phyloP scores from a whole-genome alignment of 2,888 invertebrate species.

The Melanostoma scalare region DNA sequence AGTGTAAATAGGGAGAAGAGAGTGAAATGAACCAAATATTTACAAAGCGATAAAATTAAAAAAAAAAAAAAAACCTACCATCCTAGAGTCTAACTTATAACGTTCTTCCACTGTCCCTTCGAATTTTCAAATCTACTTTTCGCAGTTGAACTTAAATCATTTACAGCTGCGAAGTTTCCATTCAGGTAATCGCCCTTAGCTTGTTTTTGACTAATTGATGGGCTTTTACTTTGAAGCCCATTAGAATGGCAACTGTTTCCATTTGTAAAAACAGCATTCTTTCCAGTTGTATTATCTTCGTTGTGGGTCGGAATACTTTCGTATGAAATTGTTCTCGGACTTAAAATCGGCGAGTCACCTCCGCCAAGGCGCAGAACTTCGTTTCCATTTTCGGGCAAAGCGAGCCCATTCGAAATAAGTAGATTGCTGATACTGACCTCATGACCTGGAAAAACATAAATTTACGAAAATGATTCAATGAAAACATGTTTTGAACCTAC shows the following conservation, averaged over 20 bases:
- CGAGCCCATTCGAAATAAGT: slow-evolving; percentile 79
- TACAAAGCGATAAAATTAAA: slow-evolving; percentile 30
- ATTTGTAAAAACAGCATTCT: slow-evolving; percentile 48
- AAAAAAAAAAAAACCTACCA: slow-evolving; percentile 4
- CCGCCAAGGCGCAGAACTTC: slow-evolving; percentile 72
- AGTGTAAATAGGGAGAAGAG: not conserved
- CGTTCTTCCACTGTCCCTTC: slow-evolving; percentile 66
- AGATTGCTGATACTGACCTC: slow-evolving; percentile 80
- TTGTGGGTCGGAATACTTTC: slow-evolving; percentile 70
- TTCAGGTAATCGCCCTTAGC: slow-evolving; percentile 48
- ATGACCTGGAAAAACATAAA: slow-evolving; percentile 71
- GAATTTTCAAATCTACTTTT: slow-evolving; percentile 57
- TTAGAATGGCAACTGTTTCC: slow-evolving; percentile 39
- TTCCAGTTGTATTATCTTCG: slow-evolving; percentile 54
- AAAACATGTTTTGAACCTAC: slow-evolving; percentile 77
- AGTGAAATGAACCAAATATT: slow-evolving; percentile 41
- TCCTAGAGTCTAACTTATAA: slow-evolving; percentile 53
- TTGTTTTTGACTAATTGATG: slow-evolving; percentile 47
- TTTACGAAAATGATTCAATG: not conserved
- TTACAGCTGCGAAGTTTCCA: slow-evolving; percentile 45
- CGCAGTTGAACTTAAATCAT: slow-evolving; percentile 46
- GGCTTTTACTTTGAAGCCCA: slow-evolving; percentile 37
- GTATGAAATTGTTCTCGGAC: slow-evolving; percentile 62
- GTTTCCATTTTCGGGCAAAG: slow-evolving; percentile 76
- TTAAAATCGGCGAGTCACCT: slow-evolving; percentile 73